phyloP scores from a whole-genome alignment of 1,140 invertebrate species.

The Chymomyza costata region DNA sequence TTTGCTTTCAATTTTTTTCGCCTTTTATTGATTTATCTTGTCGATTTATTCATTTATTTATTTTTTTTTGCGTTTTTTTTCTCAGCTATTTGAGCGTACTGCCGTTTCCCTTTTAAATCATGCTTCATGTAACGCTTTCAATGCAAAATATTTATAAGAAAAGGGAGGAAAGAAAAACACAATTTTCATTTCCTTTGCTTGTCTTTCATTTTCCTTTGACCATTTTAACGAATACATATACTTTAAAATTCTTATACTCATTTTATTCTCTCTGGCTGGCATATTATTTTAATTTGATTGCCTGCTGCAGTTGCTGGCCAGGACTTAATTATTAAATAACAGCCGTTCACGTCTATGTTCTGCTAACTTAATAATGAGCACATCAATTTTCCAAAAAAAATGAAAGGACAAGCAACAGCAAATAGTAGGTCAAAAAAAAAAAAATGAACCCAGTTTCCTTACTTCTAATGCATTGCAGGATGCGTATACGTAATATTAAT shows the following conservation, averaged over 20 bases:
- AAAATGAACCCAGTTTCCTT: too few species aligned
- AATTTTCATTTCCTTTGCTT: not conserved
- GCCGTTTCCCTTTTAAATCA: too few species aligned
- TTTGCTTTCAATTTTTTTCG: constrained; percentile 12
- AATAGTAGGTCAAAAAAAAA: too few species aligned
- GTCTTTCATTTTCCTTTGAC: not conserved
- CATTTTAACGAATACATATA: not conserved
- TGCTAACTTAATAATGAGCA: constrained; percentile 19
- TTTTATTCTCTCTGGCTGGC: not conserved
- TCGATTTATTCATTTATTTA: constrained; percentile 54
- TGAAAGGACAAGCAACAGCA: not conserved
- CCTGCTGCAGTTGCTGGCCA: constrained; percentile 40
- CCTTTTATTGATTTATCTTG: constrained; percentile 61
- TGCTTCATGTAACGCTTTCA: constrained; percentile 51
- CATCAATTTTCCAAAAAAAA: not conserved
- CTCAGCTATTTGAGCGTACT: too few species aligned
- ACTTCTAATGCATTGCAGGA: too few species aligned
- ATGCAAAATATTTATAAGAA: too few species aligned
- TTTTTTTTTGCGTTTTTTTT: constrained; percentile 52
- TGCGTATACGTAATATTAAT: too few species aligned
- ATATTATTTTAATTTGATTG: constrained; percentile 64
- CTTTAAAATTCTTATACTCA: too few species aligned
- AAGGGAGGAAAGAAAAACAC: too few species aligned
- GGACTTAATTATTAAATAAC: constrained; percentile 4
- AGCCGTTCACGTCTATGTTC: constrained; percentile 42